Conservation (phyloP, 2,797 vertebrate species). For the Clarias pachynema region DNA sequence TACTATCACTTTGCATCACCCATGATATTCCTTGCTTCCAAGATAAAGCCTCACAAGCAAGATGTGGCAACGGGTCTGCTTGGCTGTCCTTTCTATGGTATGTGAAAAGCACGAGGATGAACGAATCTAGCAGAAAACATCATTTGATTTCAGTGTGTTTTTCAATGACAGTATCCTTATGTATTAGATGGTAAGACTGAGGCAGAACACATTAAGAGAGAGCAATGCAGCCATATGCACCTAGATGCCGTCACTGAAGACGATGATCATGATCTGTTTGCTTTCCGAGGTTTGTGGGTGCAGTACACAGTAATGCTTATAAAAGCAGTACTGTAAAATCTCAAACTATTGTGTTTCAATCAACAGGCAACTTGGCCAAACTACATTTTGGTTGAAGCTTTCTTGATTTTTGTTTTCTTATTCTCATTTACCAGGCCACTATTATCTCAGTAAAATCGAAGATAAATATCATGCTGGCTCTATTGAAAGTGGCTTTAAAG, state of each 20-base stretch:
- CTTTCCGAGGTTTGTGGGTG: conserved; percentile 80
- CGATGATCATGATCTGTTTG: conserved; percentile 69
- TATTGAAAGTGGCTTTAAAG: conserved; percentile 68
- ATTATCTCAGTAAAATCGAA: conserved; percentile 60
- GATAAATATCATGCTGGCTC: conserved; percentile 56
- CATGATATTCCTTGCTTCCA: not conserved
- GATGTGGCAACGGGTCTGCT: conserved; percentile 65
- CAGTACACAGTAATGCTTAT: not conserved
- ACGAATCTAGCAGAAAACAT: not conserved
- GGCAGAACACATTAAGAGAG: conserved; percentile 65
- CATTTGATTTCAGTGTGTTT: not conserved
- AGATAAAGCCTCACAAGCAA: conserved; percentile 47
- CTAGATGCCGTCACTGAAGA: conserved; percentile 79
- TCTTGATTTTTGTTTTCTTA: not conserved
- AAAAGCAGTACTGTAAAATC: not conserved
- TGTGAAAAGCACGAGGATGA: conserved; percentile 47
- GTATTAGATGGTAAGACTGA: conserved; percentile 56
- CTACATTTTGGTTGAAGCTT: not conserved
- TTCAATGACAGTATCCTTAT: not conserved
- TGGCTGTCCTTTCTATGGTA: conserved; percentile 78
- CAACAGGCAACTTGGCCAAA: not conserved
- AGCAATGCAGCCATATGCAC: conserved; percentile 73
- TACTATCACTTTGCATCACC: conserved; percentile 59
- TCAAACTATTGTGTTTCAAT: not conserved
- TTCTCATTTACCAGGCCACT: conserved; percentile 61